Base-by-base conservation (phyloP, 2,888 invertebrate genomes). In the Eubasilissa splendida region DNA sequence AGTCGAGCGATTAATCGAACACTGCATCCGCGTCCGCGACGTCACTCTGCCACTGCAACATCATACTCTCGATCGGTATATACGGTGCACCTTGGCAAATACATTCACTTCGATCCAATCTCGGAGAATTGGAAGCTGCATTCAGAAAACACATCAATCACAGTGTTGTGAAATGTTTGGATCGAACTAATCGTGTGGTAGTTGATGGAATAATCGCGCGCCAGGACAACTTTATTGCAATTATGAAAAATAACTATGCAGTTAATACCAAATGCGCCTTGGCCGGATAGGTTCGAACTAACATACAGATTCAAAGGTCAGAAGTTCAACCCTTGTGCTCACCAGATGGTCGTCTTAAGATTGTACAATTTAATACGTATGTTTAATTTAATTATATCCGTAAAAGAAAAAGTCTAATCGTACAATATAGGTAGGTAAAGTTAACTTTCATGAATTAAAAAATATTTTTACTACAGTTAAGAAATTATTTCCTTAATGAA, bases 81-180 rank as follows among this genome's bases (percentile, higher is more conserved):
- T 11, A 53, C 71, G 9, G 58, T n/a, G 8, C 58, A 71, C 12
- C 71, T 71, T 33, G 54, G 14, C 70, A 54, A 53, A 71, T 11
- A 54, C 71, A 68, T 22, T 33, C 68, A n/a, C 68, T n/a, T 68
- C 54, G 71, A 71, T 71, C 22, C 71, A 22, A 71, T 71, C 71
- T 71, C 71, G 71, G 31, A 22, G 11, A 71, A 14, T 54, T 53
- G 33, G 71, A 71, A 54, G 33, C 31, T 53, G 71, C 22, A 71
- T 14, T 54, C 53, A 71, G 71, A 54, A 68, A 56, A 71, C 54
- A 53, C 54, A 71, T 71, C 71, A 71, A 71, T 71, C 71, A 71
- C 54, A 31, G 53, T 22, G 53, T 71, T 53, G 52, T 71, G 71
- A 71, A 71, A 71, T 31, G 71, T 31, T 71, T 10, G 33, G 31